Percentiles rank a stretch among this genome's conserved stretches.
Evolutionary conservation across 2,888 invertebrate genomes (phyloP).

Genomic region (Brachyptera risi): DNA sequence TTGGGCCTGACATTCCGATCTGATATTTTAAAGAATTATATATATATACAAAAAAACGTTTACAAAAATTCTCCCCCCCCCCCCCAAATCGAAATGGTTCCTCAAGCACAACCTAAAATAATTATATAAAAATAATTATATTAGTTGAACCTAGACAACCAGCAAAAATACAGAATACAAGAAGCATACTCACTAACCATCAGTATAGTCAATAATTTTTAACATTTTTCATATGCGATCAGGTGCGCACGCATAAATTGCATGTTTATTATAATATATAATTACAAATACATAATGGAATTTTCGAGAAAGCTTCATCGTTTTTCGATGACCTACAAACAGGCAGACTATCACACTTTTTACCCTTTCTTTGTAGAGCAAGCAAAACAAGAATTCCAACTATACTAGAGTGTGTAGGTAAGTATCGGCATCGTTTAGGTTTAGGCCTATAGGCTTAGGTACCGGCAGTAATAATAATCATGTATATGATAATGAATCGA

Average conservation of each 20-base stretch:
- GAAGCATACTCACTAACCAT: too few relatives aligned
- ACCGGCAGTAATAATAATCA: neutral
- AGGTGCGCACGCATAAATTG: neutral
- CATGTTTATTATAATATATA: constrained; percentile 6
- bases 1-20: too few relatives aligned
- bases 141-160: too few relatives aligned
- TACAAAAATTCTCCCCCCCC: too few relatives aligned
- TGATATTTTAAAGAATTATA: too few relatives aligned
- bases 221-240: neutral
- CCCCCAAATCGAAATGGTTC: too few relatives aligned
- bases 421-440: neutral
- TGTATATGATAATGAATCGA: constrained; percentile 9
- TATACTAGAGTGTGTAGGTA: neutral
- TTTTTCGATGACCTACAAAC: constrained; percentile 25
- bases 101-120: too few relatives aligned
- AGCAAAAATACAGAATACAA: too few relatives aligned
- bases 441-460: neutral
- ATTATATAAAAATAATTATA: too few relatives aligned
- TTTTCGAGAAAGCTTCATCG: constrained; percentile 24
- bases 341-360: constrained; percentile 1
- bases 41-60: too few relatives aligned
- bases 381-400: constrained; percentile 18
- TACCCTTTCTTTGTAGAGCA: constrained; percentile 18
- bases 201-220: too few relatives aligned
- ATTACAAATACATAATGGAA: constrained; percentile 26